Base-by-base conservation (phyloP, 2,797 vertebrate genomes). In the Microctenopoma lineatum region DNA sequence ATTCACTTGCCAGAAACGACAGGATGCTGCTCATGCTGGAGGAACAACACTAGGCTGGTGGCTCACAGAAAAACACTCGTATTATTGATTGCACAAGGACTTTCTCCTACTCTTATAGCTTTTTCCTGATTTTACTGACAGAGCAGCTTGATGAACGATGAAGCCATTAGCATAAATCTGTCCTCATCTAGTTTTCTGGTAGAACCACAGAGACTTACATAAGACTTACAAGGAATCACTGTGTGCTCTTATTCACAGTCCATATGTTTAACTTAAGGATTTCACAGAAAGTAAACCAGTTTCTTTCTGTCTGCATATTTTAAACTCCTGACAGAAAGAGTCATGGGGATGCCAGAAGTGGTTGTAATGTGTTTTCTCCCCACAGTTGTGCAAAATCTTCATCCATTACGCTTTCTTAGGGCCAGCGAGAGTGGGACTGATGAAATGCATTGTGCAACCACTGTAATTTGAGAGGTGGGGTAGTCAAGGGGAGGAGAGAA, bases 371-470 rank as follows among this genome's bases (percentile, higher is more conserved):
- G 57, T 50, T 65, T 54, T 27, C n/a, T 51, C 63, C 50, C 55
- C 44, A 29, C 54, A 77, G 74, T 79, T 66, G 75, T 89, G 81
- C 69, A 53, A 85, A 87, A 87, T 51, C 67, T 86, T 79, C 25
- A 29, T 87, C 80, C 75, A 62, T 70, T 70, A 51, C 60, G 64
- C 79, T 75, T 80, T 79, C 70, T 79, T 59, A 54, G 64, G 81
- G 77, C 79, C 75, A 75, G 69, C 32, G 11, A 63, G 25, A 75
- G 39, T 45, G 65, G 78, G 73, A 58, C 73, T 80, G 85, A 87
- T 90, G 90, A 81, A 83, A 78, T 36, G 65, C 55, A 84, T 94
- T 94, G 91, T 80, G 88, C 92, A 94, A 93, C 84, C 45, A 0
- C 81, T 90, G 91, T 90, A 92, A 93, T 74, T 52, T 80, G 89